Conservation (phyloP, 2,888 invertebrate species). For the Scotopteryx bipunctaria region DNA sequence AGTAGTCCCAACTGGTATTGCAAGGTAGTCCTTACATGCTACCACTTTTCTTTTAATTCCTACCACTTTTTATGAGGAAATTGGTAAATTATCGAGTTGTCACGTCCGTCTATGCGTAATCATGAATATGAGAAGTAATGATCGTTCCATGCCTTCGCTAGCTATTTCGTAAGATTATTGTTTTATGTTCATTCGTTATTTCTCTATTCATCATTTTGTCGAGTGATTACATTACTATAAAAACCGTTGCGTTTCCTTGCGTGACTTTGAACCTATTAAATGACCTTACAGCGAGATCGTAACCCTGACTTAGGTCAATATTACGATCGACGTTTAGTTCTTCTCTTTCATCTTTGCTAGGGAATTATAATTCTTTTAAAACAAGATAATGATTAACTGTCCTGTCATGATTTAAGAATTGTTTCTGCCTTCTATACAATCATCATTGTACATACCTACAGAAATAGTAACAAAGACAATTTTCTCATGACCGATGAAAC, state of each 20-base stretch:
- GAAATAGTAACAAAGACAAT: slow-evolving; percentile 6
- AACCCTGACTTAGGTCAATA: slow-evolving; percentile 14
- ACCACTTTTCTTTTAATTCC: slow-evolving; percentile 32
- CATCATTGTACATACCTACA: neutral
- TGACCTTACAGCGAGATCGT: slow-evolving; percentile 15
- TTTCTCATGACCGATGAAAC: slow-evolving; percentile 20
- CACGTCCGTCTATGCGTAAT: slow-evolving; percentile 29
- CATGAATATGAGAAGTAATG: slow-evolving; percentile 19
- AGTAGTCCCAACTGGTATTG: slow-evolving; percentile 24
- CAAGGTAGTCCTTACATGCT: slow-evolving; percentile 44
- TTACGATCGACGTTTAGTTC: slow-evolving; percentile 12
- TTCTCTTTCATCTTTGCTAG: neutral
- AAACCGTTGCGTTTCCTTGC: slow-evolving; percentile 14
- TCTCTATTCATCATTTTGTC: neutral
- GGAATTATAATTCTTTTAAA: neutral
- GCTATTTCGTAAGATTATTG: slow-evolving; percentile 1
- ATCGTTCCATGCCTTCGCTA: slow-evolving; percentile 4
- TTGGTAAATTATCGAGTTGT: slow-evolving; percentile 31
- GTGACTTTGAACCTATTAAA: slow-evolving; percentile 16
- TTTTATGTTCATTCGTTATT: slow-evolving; percentile 2
- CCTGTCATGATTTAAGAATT: no score
- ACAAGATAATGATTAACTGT: no score
- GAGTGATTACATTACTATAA: neutral
- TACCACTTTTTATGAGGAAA: slow-evolving; percentile 31
- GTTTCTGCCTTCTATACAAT: no score